phyloP scores from a whole-genome alignment of 2,797 vertebrate species.

The Chelon auratus region DNA sequence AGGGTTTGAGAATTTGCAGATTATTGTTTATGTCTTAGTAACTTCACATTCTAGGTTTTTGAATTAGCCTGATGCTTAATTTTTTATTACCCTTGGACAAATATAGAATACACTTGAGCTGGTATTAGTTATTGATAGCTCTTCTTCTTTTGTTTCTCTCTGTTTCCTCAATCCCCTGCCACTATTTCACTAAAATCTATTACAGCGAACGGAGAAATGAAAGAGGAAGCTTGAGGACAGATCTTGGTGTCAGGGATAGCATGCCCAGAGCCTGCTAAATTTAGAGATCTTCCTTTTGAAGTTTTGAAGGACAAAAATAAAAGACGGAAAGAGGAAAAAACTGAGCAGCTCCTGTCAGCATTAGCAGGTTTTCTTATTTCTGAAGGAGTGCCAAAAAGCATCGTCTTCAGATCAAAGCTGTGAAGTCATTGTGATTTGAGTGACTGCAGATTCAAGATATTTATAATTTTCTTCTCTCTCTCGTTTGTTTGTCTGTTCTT shows the following conservation, averaged over 20 bases:
- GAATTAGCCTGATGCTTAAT: constrained; percentile 25
- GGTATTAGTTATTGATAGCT: constrained; percentile 55
- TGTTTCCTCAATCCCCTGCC: constrained; percentile 52
- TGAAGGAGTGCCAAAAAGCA: constrained; percentile 52
- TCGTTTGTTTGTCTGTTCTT: constrained; percentile 58
- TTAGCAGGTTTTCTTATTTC: constrained; percentile 44
- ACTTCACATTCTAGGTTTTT: constrained; percentile 29
- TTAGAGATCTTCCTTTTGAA: constrained; percentile 65
- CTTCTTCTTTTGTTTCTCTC: constrained; percentile 52
- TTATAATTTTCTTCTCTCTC: constrained; percentile 64
- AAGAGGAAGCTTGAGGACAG: constrained; percentile 51
- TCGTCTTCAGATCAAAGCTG: constrained; percentile 56
- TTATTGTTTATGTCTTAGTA: background rate
- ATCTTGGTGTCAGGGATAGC: constrained; percentile 66
- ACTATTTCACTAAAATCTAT: constrained; percentile 53
- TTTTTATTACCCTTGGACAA: constrained; percentile 48
- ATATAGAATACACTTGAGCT: constrained; percentile 50
- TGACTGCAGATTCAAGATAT: constrained; percentile 63
- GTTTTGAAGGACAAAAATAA: constrained; percentile 70
- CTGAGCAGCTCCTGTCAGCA: constrained; percentile 51
- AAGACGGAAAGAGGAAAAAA: constrained; percentile 38
- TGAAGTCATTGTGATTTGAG: constrained; percentile 42
- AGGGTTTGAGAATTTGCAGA: constrained; percentile 8
- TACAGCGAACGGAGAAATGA: constrained; percentile 42
- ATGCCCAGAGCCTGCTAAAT: constrained; percentile 69